Evolutionary conservation across 2,888 invertebrate genomes (phyloP), one percentile per base, ranked within the genome.

Genomic region (Zeuzera pyrina): DNA sequence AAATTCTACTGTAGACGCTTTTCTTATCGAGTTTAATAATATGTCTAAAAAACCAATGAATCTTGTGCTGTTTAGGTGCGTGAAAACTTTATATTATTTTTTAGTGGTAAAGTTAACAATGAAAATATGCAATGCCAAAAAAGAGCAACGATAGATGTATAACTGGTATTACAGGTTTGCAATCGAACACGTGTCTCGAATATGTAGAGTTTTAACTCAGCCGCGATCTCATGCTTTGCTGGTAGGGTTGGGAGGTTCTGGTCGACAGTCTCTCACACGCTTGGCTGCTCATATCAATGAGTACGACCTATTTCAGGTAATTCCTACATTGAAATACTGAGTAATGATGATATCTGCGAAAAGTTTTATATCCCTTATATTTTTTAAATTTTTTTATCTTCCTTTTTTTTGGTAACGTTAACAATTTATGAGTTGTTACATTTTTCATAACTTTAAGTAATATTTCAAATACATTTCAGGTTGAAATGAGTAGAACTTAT

Each of bases 1-100:
- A 34, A 88, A 91, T 35, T 78, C 87, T 0, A 93, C 95, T 3
- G 95, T 95, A 0, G 96, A 97, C 49, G 91, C 91, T 0, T 96
- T 93, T 72, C 83, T 97, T 8, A 89, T 90, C 1, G 97, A 97
- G 62, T 97, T 91, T 62, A 97, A 97, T 66, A 93, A 94, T 45
- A 94, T 97, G 93, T 92, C 94, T 6, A 97, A 95, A 69, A 97
- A 96, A 58, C 97, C 97, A 0, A 97, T 97, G 97, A 93, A 95
- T 69, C 85, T 97, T 33, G 97, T 97, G 2, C 78, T 97, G 19
- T 95, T 95, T 70, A 90, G 91, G 90, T 93, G 65, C 47, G 35
- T 22, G n/a, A 26, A 12, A n/a, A n/a, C n/a, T n/a, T n/a, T n/a
- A n/a, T n/a, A n/a, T n/a, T n/a, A n/a, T n/a, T n/a, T n/a, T n/a